Evolutionary conservation across 2,113 vertebrate genomes (phyloP), one percentile per base, ranked within the genome.

Genomic region (Todiramphus chloris): DNA sequence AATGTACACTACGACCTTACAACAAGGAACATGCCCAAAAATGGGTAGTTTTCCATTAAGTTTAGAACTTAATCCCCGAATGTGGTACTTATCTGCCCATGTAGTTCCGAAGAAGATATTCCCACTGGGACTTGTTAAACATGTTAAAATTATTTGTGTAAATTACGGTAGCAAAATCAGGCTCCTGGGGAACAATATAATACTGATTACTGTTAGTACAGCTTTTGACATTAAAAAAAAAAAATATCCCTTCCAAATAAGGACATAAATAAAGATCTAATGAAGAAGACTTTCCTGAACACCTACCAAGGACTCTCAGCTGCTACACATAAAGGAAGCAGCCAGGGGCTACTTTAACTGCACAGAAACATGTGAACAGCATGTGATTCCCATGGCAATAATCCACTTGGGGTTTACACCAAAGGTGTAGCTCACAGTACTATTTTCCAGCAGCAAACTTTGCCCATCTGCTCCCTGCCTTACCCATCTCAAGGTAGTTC

Each of bases 91-190:
- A 78, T 78, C 59, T 88, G 19, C 16, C 30, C 31, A 27, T 68
- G 60, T 78, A 75, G 35, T 39, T 86, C 43, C 37, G 93, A 79
- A 93, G 90, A 90, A 96, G 82, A 88, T 96, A 96, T 19, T 90
- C 83, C 79, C 88, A 74, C 27, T 83, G 90, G 79, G 75, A 95
- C 53, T 88, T 96, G 69, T 88, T 92, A 70, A 93, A 94, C 73
- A 75, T 73, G 59, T 90, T 89, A 44, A 83, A 93, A 93, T 81
- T 83, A 60, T 95, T 96, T 75, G 68, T 70, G 56, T 87, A 90
- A 87, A 39, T 90, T 81, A 68, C 4, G 0, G 69, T 48, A 81
- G 60, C 68, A 87, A 92, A 90, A 62, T 64, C 64, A 75, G 51
- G 39, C 64, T 87, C 76, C 78, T 56, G 37, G 79, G 76, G 63